phyloP scores from a whole-genome alignment of 35 echinoderm and acorn worm species.

The Eucidaris tribuloides region DNA sequence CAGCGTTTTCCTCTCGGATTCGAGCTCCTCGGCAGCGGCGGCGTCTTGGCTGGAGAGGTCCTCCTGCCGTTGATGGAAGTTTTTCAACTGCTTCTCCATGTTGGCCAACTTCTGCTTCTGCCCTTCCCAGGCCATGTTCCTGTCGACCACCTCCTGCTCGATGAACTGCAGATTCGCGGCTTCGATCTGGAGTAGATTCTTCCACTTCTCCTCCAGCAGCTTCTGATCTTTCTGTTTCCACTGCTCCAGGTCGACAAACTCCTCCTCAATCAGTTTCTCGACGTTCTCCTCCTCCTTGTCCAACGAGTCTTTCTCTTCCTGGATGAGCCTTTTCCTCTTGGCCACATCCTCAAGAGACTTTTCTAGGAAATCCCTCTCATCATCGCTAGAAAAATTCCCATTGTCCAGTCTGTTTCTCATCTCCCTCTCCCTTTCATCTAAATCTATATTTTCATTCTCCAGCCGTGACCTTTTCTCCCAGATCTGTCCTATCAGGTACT shows the following conservation, averaged over 20 bases:
- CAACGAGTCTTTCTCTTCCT: slow-evolving; percentile 45
- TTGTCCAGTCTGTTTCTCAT: slow-evolving; percentile 30
- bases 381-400: slow-evolving; percentile 41
- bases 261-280: slow-evolving; percentile 76
- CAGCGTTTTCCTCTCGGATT: slow-evolving; percentile 29
- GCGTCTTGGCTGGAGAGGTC: slow-evolving; percentile 9
- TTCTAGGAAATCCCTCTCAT: slow-evolving; percentile 43
- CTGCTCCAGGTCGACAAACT: slow-evolving; percentile 77
- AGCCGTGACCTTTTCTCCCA: slow-evolving; percentile 74
- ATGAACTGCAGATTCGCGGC: slow-evolving; percentile 76
- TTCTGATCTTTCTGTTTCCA: slow-evolving; percentile 53
- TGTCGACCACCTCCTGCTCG: slow-evolving; percentile 71
- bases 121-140: slow-evolving; percentile 42
- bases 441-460: slow-evolving; percentile 57
- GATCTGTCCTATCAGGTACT: slow-evolving; percentile 68
- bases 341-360: slow-evolving; percentile 51
- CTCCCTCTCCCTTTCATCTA: slow-evolving; percentile 48
- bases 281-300: slow-evolving; percentile 68
- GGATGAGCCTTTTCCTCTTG: slow-evolving; percentile 53
- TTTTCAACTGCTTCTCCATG: slow-evolving; percentile 66
- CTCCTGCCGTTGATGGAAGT: slow-evolving; percentile 63
- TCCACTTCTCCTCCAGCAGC: slow-evolving; percentile 80
- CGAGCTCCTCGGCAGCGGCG: slow-evolving; percentile 21
- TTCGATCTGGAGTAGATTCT: slow-evolving; percentile 68
- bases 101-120: slow-evolving; percentile 60